These are phyloP conservation scores for Sceliomorpha sp. DNA, from an alignment of 2,888 invertebrate species.

Conservation along the genomic window DNA sequence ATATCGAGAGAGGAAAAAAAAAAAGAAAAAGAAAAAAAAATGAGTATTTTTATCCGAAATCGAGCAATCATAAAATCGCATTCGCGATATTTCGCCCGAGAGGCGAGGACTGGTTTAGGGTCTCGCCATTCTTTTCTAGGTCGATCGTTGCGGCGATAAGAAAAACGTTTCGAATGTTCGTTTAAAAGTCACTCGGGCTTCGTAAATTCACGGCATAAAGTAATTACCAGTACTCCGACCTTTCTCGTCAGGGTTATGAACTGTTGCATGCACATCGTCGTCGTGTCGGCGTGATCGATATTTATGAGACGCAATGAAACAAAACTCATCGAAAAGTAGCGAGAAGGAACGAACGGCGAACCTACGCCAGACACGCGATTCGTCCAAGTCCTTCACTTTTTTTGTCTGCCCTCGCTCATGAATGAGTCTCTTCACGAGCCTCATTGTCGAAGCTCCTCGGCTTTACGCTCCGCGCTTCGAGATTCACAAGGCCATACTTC, in stretches of 20 bases:
- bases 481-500: conserved; percentile 9
- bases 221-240: conserved; percentile 46
- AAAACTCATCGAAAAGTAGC: conserved; percentile 22
- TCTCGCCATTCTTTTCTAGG: too few species aligned
- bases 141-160: conserved; percentile 31
- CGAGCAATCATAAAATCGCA: too few species aligned
- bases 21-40: too few species aligned
- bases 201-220: conserved; percentile 34
- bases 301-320: conserved; percentile 37
- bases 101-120: too few species aligned
- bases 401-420: conserved; percentile 45
- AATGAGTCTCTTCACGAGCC: conserved; percentile 65
- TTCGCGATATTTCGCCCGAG: too few species aligned
- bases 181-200: conserved; percentile 39
- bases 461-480: conserved; percentile 15
- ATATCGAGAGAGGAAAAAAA: too few species aligned
- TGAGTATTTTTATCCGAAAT: too few species aligned
- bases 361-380: conserved; percentile 23
- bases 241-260: conserved; percentile 44
- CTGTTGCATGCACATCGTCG: conserved; percentile 44
- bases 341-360: conserved; percentile 23
- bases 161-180: conserved; percentile 25
- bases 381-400: conserved; percentile 18
- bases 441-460: conserved; percentile 55
- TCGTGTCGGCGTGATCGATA: conserved; percentile 35